Percentiles rank a stretch among this genome's conserved stretches.
Evolutionary conservation across 2,113 vertebrate species (phyloP).

Genomic region (Mesoclemmys tuberculata): DNA sequence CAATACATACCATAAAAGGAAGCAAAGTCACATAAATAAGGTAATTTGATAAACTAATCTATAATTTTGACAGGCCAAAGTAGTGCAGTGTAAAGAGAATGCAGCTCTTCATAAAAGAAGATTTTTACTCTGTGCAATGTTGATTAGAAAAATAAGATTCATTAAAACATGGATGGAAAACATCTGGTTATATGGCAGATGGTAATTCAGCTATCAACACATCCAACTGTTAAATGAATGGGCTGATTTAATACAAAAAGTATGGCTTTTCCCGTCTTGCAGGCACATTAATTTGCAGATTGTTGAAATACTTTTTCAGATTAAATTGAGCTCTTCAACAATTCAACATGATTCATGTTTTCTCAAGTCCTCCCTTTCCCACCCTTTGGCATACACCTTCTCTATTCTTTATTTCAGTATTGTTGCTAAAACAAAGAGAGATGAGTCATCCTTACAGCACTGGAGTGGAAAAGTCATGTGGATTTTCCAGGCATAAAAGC

Average conservation of each 20-base stretch:
- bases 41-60: constrained; percentile 58
- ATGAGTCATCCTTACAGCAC: constrained; percentile 52
- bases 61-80: constrained; percentile 36
- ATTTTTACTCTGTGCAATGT: constrained; percentile 44
- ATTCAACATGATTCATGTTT: constrained; percentile 25
- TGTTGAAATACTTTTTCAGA: constrained; percentile 41
- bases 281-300: constrained; percentile 41
- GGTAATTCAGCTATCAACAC: constrained; percentile 48
- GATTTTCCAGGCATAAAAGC: constrained; percentile 59
- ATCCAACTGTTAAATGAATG: constrained; percentile 50
- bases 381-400: constrained; percentile 51
- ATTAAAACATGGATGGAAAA: constrained; percentile 49
- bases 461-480: constrained; percentile 58
- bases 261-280: constrained; percentile 28
- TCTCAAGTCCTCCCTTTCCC: background rate
- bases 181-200: constrained; percentile 62
- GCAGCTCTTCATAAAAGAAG: constrained; percentile 19
- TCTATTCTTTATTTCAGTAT: constrained; percentile 49
- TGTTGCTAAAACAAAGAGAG: constrained; percentile 66
- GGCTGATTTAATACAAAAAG: constrained; percentile 61
- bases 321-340: constrained; percentile 38
- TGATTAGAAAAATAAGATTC: constrained; percentile 66
- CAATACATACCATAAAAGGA: constrained; percentile 35
- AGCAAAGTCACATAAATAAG: constrained; percentile 12
- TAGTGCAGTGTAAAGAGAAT: constrained; percentile 16